Conservation (phyloP, 2,113 vertebrate species). For the Burhinus oedicnemus region DNA sequence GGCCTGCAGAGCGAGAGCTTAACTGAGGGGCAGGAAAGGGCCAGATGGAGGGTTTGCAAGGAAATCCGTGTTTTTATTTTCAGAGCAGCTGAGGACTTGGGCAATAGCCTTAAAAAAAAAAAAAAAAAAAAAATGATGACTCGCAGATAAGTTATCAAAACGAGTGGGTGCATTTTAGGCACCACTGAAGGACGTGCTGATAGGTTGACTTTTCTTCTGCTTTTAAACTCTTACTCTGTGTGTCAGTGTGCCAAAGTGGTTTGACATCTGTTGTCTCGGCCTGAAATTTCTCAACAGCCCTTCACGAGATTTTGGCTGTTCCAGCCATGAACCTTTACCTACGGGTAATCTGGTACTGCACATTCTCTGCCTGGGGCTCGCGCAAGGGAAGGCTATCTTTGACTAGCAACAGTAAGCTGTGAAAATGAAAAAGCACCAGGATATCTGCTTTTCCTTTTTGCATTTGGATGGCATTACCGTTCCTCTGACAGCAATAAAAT, state of each 20-base stretch:
- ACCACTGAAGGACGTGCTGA: background rate
- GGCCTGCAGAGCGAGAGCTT: background rate
- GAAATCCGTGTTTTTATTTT: background rate
- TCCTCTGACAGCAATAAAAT: background rate
- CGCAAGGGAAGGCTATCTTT: accelerated
- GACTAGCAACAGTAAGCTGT: background rate
- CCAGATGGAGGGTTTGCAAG: background rate
- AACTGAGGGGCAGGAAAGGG: background rate
- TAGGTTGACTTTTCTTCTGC: background rate
- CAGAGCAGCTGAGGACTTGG: conserved; percentile 22
- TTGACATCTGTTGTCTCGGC: background rate
- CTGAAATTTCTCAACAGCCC: background rate
- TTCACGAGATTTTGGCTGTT: background rate
- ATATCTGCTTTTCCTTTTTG: background rate
- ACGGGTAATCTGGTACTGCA: background rate
- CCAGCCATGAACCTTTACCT: background rate
- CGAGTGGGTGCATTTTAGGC: background rate
- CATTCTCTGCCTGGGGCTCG: background rate
- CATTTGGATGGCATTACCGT: background rate
- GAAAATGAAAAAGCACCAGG: background rate
- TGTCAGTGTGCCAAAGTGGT: background rate
- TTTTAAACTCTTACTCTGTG: background rate
- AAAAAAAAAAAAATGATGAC: background rate
- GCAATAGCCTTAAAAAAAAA: conserved; percentile 11
- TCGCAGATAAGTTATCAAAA: background rate